Percentiles rank a stretch among this genome's conserved stretches.
Conservation (phyloP, 2,888 invertebrate genomes). For the Papilio demoleus region DNA sequence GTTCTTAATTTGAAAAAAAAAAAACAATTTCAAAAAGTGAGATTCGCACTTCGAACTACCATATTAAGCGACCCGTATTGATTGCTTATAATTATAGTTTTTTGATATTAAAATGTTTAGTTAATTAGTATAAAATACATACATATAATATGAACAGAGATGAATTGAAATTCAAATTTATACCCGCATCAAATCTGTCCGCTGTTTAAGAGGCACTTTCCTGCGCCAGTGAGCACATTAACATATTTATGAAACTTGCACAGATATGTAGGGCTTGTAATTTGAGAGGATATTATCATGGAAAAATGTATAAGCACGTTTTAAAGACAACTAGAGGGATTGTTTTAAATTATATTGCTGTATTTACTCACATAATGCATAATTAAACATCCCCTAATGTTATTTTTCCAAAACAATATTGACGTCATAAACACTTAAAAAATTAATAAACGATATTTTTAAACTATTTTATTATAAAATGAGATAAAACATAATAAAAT, state of each 20-base stretch:
- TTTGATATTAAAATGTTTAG: no score
- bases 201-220: slow-evolving; percentile 30
- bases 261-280: slow-evolving; percentile 9
- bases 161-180: slow-evolving; percentile 28
- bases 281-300: slow-evolving; percentile 3
- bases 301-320: slow-evolving; percentile 11
- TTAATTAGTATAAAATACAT: background rate
- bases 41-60: no score
- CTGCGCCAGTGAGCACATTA: slow-evolving; percentile 27
- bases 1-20: background rate
- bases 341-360: background rate
- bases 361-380: no score
- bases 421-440: no score
- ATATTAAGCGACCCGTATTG: no score
- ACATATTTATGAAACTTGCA: slow-evolving; percentile 32
- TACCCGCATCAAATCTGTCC: slow-evolving; percentile 31
- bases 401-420: no score
- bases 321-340: background rate
- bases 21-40: no score
- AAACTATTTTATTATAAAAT: no score
- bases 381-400: no score
- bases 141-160: background rate
- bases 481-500: no score
- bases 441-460: no score
- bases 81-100: no score